These are phyloP conservation scores for Poeciliopsis gracilis DNA, from an alignment of 2,797 vertebrate species.

Conservation along the genomic window DNA sequence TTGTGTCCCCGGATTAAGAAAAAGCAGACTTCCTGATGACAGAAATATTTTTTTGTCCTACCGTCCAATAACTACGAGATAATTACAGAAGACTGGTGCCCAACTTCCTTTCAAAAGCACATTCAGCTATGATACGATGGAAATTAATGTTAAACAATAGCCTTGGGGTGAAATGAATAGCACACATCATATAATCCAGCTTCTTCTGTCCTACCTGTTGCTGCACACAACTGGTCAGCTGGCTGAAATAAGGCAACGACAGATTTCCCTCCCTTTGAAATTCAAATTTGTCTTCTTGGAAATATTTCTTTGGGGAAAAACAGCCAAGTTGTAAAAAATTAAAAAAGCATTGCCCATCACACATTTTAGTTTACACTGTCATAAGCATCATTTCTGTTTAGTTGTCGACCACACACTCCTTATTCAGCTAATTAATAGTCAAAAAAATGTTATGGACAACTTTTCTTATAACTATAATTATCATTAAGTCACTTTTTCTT, in stretches of 20 bases:
- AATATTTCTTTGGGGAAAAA: not conserved
- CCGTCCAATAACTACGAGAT: no score
- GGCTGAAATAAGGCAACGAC: not conserved
- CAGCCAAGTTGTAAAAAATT: not conserved
- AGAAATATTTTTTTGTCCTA: no score
- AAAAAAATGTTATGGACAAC: not conserved
- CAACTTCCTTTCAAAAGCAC: not conserved
- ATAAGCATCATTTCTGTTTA: not conserved
- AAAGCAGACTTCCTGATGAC: no score
- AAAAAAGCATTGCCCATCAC: not conserved
- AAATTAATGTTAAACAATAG: not conserved
- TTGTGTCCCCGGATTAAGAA: not conserved
- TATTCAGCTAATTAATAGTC: not conserved
- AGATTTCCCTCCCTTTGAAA: not conserved
- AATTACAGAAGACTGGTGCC: not conserved
- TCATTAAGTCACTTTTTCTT: not conserved
- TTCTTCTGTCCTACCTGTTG: not conserved
- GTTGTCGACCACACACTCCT: not conserved
- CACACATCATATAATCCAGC: not conserved
- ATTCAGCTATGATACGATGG: not conserved
- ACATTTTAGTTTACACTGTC: not conserved
- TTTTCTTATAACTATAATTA: not conserved
- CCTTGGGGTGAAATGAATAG: not conserved
- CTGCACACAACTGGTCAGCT: not conserved
- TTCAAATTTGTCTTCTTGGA: not conserved